phyloP scores from a whole-genome alignment of 2,113 vertebrate genomes.

The Baryphthengus martii region DNA sequence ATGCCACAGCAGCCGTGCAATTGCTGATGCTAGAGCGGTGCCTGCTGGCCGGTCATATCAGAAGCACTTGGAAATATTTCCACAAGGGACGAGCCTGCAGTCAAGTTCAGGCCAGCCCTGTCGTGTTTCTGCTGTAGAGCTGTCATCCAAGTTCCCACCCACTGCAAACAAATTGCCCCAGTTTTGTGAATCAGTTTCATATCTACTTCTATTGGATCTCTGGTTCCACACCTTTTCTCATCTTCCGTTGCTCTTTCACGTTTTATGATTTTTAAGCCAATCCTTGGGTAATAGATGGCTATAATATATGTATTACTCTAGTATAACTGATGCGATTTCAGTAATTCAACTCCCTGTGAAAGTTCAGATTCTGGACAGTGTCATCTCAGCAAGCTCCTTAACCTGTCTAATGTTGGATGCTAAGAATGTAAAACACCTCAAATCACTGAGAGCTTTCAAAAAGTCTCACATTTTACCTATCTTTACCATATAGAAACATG shows the following conservation, averaged over 20 bases:
- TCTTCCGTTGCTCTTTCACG: background rate
- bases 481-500: background rate
- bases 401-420: background rate
- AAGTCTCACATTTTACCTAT: background rate
- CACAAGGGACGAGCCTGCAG: background rate
- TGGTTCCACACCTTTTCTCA: fast-evolving
- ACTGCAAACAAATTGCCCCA: background rate
- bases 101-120: background rate
- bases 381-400: background rate
- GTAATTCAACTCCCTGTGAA: background rate
- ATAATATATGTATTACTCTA: background rate
- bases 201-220: background rate
- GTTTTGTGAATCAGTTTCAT: background rate
- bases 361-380: background rate
- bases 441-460: background rate
- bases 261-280: background rate
- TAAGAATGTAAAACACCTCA: background rate
- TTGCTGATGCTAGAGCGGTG: slow-evolving; percentile 18
- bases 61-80: background rate
- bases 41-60: background rate
- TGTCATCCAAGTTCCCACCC: background rate
- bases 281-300: background rate
- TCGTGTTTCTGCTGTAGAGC: background rate
- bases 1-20: background rate
- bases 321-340: background rate